Evolutionary conservation across 2,797 vertebrate species (phyloP).

Genomic region (Gorsachius magnificus): DNA sequence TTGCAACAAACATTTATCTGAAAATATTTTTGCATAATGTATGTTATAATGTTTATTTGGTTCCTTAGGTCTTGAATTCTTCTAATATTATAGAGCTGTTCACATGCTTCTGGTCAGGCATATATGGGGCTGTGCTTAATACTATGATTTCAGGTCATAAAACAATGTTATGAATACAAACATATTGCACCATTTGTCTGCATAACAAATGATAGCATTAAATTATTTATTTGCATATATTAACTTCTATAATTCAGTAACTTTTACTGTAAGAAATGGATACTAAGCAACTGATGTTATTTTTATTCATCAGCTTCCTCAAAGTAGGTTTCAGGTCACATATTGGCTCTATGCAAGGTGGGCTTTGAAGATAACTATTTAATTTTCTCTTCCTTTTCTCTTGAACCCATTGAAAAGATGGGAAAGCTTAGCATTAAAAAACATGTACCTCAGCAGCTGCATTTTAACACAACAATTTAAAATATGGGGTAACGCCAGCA

Average conservation of each 20-base stretch:
- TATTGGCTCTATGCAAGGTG: not conserved
- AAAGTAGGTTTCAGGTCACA: not conserved
- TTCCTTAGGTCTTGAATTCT: not conserved
- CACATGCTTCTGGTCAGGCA: not conserved
- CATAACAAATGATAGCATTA: not conserved
- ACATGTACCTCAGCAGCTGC: not conserved
- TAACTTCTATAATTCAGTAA: not conserved
- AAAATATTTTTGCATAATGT: not conserved
- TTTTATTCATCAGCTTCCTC: conserved; percentile 6
- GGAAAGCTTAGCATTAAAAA: not conserved
- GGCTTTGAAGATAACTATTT: conserved; percentile 55
- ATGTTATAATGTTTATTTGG: not conserved
- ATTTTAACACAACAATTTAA: not conserved
- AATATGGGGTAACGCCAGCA: not conserved
- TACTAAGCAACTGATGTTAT: not conserved
- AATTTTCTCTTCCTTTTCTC: conserved; percentile 37
- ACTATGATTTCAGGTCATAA: not conserved
- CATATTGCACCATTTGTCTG: not conserved
- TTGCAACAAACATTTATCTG: not conserved
- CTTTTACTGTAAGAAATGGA: not conserved
- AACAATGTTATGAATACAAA: not conserved
- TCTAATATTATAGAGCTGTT: not conserved
- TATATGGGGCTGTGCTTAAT: not conserved
- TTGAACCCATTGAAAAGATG: not conserved
- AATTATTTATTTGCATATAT: not conserved